Evolutionary conservation across 2,888 invertebrate species (phyloP).

Genomic region (Hypsopygia costalis): DNA sequence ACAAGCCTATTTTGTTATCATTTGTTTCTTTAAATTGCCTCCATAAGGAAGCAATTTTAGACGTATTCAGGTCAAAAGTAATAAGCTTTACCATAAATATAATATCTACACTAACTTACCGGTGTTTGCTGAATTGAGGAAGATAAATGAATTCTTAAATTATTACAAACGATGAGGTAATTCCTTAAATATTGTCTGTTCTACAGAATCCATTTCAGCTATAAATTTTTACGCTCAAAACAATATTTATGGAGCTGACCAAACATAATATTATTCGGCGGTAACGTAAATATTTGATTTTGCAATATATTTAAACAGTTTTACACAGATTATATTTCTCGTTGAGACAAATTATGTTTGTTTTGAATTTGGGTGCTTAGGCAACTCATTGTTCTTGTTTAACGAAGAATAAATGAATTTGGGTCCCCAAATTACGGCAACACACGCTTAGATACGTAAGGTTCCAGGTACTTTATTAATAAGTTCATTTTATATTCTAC

Average conservation of each 20-base stretch:
- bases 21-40: no score
- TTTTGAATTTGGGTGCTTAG: neutral
- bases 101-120: no score
- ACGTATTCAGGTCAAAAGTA: no score
- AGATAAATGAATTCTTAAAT: neutral
- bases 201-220: neutral
- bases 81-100: no score
- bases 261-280: neutral
- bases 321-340: neutral
- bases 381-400: constrained; percentile 4
- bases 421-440: constrained; percentile 2
- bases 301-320: constrained; percentile 5
- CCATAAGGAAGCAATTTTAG: no score
- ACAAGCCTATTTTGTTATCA: no score
- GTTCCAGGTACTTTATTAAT: neutral
- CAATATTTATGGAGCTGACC: constrained; percentile 2
- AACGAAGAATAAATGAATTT: constrained; percentile 9
- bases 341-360: constrained; percentile 8
- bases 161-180: neutral
- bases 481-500: neutral
- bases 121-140: no score
- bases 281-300: constrained; percentile 2
- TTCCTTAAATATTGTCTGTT: neutral
- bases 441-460: neutral
- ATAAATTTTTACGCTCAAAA: neutral